Percentiles rank a stretch among this genome's conserved stretches.
Evolutionary conservation across 2,113 vertebrate species (phyloP).

Genomic region (Antechinus stuartii): DNA sequence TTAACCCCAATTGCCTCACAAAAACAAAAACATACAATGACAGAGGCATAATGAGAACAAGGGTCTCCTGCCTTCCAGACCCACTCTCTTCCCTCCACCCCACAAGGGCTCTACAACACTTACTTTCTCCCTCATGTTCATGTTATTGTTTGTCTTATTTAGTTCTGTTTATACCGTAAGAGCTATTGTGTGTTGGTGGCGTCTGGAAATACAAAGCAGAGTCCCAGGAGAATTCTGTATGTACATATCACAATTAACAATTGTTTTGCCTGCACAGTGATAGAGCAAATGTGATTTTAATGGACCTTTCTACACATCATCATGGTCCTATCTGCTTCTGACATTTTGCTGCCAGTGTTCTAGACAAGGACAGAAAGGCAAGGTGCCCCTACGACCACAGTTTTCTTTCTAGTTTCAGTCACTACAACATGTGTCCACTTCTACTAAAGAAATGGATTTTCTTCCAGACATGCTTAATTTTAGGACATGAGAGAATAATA

Average conservation of each 20-base stretch:
- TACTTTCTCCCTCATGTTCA: constrained; percentile 24
- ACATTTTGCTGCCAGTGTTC: constrained; percentile 42
- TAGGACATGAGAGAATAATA: not conserved
- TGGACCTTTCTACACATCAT: constrained; percentile 54
- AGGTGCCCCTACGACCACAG: not conserved
- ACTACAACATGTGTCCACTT: not conserved
- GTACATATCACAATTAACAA: constrained; percentile 71
- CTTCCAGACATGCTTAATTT: not conserved
- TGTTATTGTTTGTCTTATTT: constrained; percentile 78
- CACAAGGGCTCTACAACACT: constrained; percentile 55
- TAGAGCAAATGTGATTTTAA: constrained; percentile 55
- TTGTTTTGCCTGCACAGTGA: constrained; percentile 74
- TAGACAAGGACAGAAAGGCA: constrained; percentile 26
- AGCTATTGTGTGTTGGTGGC: constrained; percentile 77
- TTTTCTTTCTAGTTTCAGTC: not conserved
- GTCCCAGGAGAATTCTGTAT: constrained; percentile 79
- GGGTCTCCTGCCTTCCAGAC: not conserved
- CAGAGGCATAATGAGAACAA: not conserved
- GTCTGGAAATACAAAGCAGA: constrained; percentile 80
- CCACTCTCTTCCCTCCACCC: not conserved
- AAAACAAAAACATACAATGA: not conserved
- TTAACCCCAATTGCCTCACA: too few species aligned
- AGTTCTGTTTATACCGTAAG: constrained; percentile 75
- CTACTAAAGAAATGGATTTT: not conserved
- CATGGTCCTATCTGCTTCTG: constrained; percentile 51